phyloP scores from a whole-genome alignment of 1,140 invertebrate species.

The Trichonephila clavata region DNA sequence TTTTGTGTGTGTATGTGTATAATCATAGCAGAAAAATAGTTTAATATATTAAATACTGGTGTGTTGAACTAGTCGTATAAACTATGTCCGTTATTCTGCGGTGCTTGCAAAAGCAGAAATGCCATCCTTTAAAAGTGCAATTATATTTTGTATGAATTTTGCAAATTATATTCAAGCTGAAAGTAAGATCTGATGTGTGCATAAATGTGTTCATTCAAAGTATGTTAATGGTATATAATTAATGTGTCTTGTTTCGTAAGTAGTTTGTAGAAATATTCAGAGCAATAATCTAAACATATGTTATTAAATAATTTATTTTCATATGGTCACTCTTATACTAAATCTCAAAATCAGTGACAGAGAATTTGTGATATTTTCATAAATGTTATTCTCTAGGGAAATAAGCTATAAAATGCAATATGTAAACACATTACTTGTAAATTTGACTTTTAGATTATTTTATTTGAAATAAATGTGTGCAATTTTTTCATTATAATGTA shows the following conservation, averaged over 20 bases:
- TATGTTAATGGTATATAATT: neutral
- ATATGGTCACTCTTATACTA: too few relatives aligned
- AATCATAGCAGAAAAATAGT: neutral
- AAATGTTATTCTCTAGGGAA: too few relatives aligned
- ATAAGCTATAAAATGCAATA: too few relatives aligned
- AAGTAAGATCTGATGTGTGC: neutral
- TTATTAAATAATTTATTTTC: neutral
- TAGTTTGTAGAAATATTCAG: neutral
- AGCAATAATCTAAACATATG: neutral
- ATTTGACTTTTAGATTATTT: too few relatives aligned
- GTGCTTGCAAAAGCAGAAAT: neutral
- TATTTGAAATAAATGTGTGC: too few relatives aligned
- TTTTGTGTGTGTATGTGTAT: neutral
- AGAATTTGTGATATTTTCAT: too few relatives aligned
- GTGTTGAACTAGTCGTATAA: slow-evolving; percentile 18
- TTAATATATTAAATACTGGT: slow-evolving; percentile 4
- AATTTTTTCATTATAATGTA: too few relatives aligned
- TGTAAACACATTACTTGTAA: too few relatives aligned
- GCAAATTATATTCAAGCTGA: neutral
- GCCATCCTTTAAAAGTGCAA: slow-evolving; percentile 25
- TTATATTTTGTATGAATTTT: slow-evolving; percentile 6
- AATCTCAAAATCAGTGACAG: too few relatives aligned
- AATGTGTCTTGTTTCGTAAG: neutral
- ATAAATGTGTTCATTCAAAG: neutral
- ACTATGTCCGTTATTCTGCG: neutral